phyloP scores from a whole-genome alignment of 2,797 vertebrate species.

The Spinus pinus region DNA sequence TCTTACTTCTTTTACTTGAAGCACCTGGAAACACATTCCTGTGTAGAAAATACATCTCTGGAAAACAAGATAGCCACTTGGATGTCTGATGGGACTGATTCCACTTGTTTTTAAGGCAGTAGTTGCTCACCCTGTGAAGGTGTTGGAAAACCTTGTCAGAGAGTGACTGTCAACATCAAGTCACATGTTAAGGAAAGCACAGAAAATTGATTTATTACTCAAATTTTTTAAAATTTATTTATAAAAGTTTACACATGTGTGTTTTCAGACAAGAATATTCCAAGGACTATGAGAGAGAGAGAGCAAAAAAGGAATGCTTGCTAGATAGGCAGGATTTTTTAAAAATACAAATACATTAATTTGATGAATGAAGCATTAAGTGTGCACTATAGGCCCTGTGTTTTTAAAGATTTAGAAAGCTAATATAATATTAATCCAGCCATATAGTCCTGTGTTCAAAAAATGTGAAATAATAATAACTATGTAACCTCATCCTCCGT shows the following conservation, averaged over 20 bases:
- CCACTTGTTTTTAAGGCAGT: not conserved
- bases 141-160: slow-evolving; percentile 8
- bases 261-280: slow-evolving; percentile 26
- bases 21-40: not conserved
- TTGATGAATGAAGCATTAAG: not conserved
- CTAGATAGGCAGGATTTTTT: not conserved
- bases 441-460: slow-evolving; percentile 21
- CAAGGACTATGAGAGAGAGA: not conserved
- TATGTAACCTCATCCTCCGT: slow-evolving; percentile 45
- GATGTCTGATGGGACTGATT: slow-evolving; percentile 5
- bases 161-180: slow-evolving; percentile 38
- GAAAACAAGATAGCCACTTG: not conserved
- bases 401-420: slow-evolving; percentile 37
- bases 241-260: not conserved
- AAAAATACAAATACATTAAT: not conserved
- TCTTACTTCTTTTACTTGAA: not conserved
- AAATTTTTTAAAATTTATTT: not conserved
- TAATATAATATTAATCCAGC: slow-evolving; percentile 25
- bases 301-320: not conserved
- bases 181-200: slow-evolving; percentile 38
- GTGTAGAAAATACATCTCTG: not conserved
- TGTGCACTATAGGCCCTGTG: not conserved
- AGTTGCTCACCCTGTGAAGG: not conserved
- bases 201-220: not conserved
- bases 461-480: slow-evolving; percentile 51